phyloP scores from a whole-genome alignment of 2,888 invertebrate genomes.

The Acanthoscelides obtectus region DNA sequence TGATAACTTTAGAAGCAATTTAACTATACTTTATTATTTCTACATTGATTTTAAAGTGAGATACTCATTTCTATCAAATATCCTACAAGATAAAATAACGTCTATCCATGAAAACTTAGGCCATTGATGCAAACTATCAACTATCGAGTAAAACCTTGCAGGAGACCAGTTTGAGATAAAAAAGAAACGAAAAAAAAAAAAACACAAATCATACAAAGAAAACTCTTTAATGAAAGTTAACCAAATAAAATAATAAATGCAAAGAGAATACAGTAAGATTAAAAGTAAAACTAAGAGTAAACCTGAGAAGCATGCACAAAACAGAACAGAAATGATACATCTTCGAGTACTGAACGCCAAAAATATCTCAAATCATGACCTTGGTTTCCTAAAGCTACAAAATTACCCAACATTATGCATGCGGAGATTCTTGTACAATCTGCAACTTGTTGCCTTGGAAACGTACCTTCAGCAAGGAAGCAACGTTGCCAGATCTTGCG shows the following conservation, averaged over 20 bases:
- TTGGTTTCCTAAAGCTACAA: no score
- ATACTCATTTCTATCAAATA: not conserved
- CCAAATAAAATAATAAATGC: conserved; percentile 33
- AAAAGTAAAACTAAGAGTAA: conserved; percentile 29
- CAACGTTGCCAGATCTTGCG: no score
- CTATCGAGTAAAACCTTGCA: conserved; percentile 20
- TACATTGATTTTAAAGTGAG: not conserved
- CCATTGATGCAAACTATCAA: not conserved
- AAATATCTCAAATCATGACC: not conserved
- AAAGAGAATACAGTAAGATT: conserved; percentile 24
- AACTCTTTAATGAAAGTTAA: conserved; percentile 36
- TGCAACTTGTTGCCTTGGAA: no score
- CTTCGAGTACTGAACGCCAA: not conserved
- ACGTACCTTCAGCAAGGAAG: no score
- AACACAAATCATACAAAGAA: conserved; percentile 33
- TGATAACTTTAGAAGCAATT: not conserved
- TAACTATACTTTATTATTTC: not conserved
- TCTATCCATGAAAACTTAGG: not conserved
- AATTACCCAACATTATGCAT: no score
- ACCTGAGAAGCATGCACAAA: conserved; percentile 34
- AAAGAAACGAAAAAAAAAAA: conserved; percentile 25
- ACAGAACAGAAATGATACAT: not conserved
- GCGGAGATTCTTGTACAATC: no score
- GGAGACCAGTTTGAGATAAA: conserved; percentile 25
- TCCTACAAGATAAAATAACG: not conserved